A percentile compares a stretch with the other conserved stretches of the same genome.
phyloP scores from a whole-genome alignment of 1,140 invertebrate species.

The Euglossa dilemma region DNA sequence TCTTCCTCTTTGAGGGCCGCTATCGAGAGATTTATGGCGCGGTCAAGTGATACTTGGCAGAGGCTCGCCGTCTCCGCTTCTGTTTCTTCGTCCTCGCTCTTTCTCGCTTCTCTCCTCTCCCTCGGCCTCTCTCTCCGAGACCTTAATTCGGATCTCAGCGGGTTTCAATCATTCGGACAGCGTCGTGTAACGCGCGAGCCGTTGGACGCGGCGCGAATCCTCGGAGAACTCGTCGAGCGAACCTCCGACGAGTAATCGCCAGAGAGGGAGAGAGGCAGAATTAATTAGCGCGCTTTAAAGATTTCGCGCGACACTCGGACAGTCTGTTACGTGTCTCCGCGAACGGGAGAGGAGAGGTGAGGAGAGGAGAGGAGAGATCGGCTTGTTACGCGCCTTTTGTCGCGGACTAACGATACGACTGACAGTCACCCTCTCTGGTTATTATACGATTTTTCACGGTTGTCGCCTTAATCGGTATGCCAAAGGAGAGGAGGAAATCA shows the following conservation, averaged over 20 bases:
- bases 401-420: no score
- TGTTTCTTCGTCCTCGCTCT: background rate
- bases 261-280: background rate
- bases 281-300: constrained; percentile 2
- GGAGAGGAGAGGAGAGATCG: background rate
- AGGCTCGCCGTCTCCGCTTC: constrained; percentile 11
- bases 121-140: background rate
- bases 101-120: background rate
- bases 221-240: no score
- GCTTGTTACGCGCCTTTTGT: background rate
- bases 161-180: constrained; percentile 22
- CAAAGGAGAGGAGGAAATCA: background rate
- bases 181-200: background rate
- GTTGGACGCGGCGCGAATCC: background rate
- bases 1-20: constrained; percentile 39
- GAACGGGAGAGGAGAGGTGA: no score
- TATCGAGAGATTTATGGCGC: constrained; percentile 61
- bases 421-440: no score
- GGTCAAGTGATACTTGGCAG: constrained; percentile 59
- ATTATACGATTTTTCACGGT: background rate
- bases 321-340: no score
- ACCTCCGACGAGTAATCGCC: no score
- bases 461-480: background rate
- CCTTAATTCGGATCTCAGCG: constrained; percentile 39
- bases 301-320: no score